phyloP scores from a whole-genome alignment of 2,888 invertebrate genomes.

The Apotomis turbidana region DNA sequence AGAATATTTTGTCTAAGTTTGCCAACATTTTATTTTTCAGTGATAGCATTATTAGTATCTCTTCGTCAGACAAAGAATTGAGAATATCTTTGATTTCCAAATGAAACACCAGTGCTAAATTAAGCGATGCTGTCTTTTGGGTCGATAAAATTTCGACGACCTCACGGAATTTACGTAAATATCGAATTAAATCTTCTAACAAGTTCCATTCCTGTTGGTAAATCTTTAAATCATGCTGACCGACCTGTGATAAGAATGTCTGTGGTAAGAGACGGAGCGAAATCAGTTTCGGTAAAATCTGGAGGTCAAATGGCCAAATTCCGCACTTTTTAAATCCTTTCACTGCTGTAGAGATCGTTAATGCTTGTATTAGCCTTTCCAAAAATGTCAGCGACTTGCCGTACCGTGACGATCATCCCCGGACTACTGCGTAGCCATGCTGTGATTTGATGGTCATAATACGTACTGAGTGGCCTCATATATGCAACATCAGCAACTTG shows the following conservation, averaged over 20 bases:
- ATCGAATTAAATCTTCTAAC: conserved; percentile 2
- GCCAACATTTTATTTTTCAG: no score
- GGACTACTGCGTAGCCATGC: conserved; percentile 42
- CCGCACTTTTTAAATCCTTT: conserved; percentile 22
- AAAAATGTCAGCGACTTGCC: conserved; percentile 40
- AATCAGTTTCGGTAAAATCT: no score
- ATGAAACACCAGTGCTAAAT: no score
- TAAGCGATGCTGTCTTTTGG: no score
- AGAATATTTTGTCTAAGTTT: no score
- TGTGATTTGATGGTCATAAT: conserved; percentile 40
- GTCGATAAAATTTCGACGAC: neutral
- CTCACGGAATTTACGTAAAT: conserved; percentile 7
- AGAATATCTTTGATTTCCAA: no score
- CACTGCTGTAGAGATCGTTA: conserved; percentile 18
- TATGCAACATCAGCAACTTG: conserved; percentile 45
- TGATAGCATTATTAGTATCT: no score
- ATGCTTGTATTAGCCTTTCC: conserved; percentile 37
- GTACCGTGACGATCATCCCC: conserved; percentile 36
- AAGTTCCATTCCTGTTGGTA: neutral
- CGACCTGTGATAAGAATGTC: neutral
- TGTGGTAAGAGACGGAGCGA: no score
- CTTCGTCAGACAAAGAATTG: no score
- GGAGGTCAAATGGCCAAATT: conserved; percentile 18
- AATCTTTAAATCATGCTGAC: neutral
- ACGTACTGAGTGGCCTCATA: conserved; percentile 47